Conservation (phyloP, 2,113 vertebrate species). For the Mormoops blainvillei region DNA sequence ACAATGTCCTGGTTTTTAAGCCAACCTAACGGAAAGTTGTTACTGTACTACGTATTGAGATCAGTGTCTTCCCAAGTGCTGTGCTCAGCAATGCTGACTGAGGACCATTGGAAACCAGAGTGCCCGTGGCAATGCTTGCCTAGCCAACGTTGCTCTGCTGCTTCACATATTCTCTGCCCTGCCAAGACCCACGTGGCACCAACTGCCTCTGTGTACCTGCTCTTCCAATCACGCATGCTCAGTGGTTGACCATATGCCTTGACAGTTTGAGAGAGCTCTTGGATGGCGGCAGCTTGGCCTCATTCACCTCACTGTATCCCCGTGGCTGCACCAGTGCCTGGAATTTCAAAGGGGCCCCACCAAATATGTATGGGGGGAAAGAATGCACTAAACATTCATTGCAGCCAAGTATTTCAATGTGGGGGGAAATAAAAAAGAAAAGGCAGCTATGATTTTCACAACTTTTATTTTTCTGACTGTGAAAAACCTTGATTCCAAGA, state of each 20-base stretch:
- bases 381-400: background rate
- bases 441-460: background rate
- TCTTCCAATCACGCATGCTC: background rate
- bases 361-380: background rate
- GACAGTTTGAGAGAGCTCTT: background rate
- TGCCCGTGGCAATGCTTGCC: background rate
- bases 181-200: rapidly evolving
- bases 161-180: background rate
- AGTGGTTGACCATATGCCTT: background rate
- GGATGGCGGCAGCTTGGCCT: background rate
- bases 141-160: background rate
- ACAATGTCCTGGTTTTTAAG: background rate
- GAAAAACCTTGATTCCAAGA: background rate
- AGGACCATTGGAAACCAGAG: background rate
- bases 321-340: background rate
- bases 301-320: background rate
- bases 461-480: background rate
- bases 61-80: background rate
- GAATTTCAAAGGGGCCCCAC: background rate
- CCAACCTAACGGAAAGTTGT: background rate
- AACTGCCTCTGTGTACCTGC: background rate
- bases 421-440: background rate
- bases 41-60: background rate
- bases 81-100: background rate
- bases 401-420: background rate